Conservation (phyloP, 2,113 vertebrate genomes). For the human region DNA sequence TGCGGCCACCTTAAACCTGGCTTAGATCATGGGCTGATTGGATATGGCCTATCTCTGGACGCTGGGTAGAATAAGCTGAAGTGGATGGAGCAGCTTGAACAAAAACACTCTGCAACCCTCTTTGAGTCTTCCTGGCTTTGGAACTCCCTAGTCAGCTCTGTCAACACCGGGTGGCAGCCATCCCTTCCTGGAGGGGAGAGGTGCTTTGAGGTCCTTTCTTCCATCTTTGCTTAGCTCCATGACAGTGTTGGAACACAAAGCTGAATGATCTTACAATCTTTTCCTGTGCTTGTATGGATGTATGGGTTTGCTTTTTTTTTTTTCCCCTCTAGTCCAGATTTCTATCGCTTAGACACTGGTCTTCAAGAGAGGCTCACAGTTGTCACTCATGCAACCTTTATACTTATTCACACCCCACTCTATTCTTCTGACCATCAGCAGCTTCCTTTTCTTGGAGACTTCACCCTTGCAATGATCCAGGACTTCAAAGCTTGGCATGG, state of each 20-base stretch:
- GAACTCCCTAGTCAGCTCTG: not conserved
- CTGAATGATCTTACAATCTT: not conserved
- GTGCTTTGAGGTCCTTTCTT: not conserved
- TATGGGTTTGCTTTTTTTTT: not conserved
- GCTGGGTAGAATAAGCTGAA: not conserved
- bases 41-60: not conserved
- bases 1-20: not conserved
- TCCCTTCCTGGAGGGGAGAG: not conserved
- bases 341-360: not conserved
- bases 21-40: not conserved
- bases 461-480: not conserved
- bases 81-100: not conserved
- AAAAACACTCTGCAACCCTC: not conserved
- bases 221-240: not conserved
- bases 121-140: not conserved
- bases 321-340: not conserved
- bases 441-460: not conserved
- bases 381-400: not conserved
- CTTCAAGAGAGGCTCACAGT: not conserved
- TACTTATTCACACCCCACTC: not conserved
- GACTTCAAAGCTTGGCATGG: not conserved
- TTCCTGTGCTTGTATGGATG: not conserved
- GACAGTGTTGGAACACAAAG: not conserved
- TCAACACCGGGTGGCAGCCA: not conserved
- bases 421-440: not conserved